Percentiles rank a stretch among this genome's conserved stretches.
Evolutionary conservation across 1,140 invertebrate genomes (phyloP).

Genomic region (Drosophila rhopaloa): DNA sequence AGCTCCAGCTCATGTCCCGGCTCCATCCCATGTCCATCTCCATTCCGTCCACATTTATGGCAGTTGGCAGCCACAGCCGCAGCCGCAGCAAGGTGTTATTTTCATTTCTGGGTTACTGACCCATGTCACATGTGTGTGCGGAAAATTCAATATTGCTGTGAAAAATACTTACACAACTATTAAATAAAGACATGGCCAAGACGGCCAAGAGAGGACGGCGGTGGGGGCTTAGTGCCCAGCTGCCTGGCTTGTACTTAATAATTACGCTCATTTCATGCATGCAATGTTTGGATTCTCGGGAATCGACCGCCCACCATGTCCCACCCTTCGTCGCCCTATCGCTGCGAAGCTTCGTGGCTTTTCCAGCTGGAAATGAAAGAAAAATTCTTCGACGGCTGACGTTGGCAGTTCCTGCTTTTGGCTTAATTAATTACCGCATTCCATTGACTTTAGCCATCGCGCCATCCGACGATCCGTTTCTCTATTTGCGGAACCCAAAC

Average conservation of each 20-base stretch:
- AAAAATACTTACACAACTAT: constrained; percentile 82
- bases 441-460: constrained; percentile 42
- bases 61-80: constrained; percentile 57
- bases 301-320: constrained; percentile 63
- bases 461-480: constrained; percentile 21
- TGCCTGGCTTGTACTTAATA: constrained; percentile 73
- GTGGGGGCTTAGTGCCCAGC: constrained; percentile 49
- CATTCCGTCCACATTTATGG: constrained; percentile 77
- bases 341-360: constrained; percentile 39
- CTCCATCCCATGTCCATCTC: constrained; percentile 56
- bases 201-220: constrained; percentile 5
- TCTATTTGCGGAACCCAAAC: constrained; percentile 55
- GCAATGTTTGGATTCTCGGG: constrained; percentile 78
- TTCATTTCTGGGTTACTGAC: constrained; percentile 82
- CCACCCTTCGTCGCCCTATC: constrained; percentile 29
- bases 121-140: constrained; percentile 80
- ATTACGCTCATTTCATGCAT: constrained; percentile 83
- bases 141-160: constrained; percentile 83
- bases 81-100: constrained; percentile 76
- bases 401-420: constrained; percentile 59
- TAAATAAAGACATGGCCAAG: constrained; percentile 74
- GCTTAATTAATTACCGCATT: constrained; percentile 81
- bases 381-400: constrained; percentile 76
- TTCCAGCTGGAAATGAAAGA: constrained; percentile 78
- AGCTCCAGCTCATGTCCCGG: constrained; percentile 9